Evolutionary conservation across 2,113 vertebrate species (phyloP).

Genomic region (Irena cyanogastra): DNA sequence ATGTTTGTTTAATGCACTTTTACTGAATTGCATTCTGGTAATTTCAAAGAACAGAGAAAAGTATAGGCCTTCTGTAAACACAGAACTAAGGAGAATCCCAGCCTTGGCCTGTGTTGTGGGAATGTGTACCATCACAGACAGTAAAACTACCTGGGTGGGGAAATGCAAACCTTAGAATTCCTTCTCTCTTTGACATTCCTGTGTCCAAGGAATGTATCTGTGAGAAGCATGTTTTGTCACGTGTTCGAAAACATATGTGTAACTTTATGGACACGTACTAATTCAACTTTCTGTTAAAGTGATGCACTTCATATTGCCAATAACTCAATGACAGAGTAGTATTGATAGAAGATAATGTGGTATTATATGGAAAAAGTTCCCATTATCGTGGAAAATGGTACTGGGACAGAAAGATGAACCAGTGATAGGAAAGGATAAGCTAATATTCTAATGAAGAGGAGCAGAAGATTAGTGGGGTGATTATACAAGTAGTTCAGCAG

Average conservation of each 20-base stretch:
- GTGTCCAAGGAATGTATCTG: not conserved
- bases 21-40: not conserved
- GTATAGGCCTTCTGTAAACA: not conserved
- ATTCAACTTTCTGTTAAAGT: not conserved
- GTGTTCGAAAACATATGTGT: not conserved
- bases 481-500: not conserved
- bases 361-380: not conserved
- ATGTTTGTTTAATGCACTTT: not conserved
- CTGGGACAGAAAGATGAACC: not conserved
- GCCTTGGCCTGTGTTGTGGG: not conserved
- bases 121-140: not conserved
- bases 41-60: not conserved
- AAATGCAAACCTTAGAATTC: not conserved
- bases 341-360: not conserved
- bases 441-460: not conserved
- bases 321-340: not conserved
- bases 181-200: not conserved
- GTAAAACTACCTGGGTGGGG: fast-evolving
- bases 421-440: not conserved
- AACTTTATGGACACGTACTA: not conserved
- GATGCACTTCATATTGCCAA: not conserved
- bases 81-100: not conserved
- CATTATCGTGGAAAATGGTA: not conserved
- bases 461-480: not conserved
- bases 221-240: not conserved